Evolutionary conservation across 2,797 vertebrate species (phyloP).

Genomic region (Manis pentadactyla): DNA sequence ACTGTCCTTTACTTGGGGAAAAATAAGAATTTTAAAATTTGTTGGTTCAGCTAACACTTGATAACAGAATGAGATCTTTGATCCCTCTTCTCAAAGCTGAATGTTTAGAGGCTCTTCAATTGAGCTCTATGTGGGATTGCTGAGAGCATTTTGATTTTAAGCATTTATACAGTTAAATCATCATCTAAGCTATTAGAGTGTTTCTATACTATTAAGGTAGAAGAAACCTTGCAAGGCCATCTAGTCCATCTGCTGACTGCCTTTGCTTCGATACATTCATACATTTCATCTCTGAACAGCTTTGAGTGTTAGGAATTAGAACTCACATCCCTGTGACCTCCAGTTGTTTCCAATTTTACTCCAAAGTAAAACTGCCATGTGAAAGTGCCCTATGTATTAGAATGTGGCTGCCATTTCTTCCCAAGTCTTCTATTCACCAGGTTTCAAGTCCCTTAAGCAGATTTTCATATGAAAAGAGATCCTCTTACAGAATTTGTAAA

Average conservation of each 20-base stretch:
- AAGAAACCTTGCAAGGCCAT: not conserved
- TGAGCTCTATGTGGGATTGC: not conserved
- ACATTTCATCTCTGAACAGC: not conserved
- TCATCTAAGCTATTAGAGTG: not conserved
- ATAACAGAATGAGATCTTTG: not conserved
- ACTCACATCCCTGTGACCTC: not conserved
- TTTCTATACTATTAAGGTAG: not conserved
- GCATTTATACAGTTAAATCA: not conserved
- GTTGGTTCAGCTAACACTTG: not conserved
- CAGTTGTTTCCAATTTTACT: not conserved
- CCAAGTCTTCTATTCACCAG: not conserved
- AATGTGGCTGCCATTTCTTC: not conserved
- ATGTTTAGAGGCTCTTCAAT: not conserved
- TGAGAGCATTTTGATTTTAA: not conserved
- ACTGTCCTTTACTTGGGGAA: slow-evolving; percentile 62
- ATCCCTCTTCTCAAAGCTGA: not conserved
- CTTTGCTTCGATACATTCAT: not conserved
- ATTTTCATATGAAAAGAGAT: not conserved
- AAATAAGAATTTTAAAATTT: not conserved
- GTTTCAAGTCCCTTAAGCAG: not conserved
- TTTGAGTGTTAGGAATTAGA: not conserved
- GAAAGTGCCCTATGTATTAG: not conserved
- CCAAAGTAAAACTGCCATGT: not conserved
- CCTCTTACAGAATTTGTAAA: not conserved
- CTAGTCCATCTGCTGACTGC: not conserved